Evolutionary conservation across 2,797 vertebrate genomes (phyloP), one percentile per base, ranked within the genome.

Genomic region (Liparis tanakae): DNA sequence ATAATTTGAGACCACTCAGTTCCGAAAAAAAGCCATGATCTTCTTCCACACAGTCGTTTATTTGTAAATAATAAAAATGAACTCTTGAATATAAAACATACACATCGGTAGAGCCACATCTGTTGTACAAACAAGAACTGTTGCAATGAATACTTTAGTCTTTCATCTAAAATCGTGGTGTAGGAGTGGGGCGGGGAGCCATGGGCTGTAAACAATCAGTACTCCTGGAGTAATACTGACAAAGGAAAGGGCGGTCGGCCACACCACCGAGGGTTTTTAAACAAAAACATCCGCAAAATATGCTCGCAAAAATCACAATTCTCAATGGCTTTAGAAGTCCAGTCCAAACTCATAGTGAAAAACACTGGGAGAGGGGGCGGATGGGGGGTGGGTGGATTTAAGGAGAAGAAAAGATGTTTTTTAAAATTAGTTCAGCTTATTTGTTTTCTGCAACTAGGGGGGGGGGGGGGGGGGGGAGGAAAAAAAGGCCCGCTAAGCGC

Each of bases 281-380:
- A 99, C 97, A 95, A 94, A 96, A 98, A 97, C 84, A 69, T 88
- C 85, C 54, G 79, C 86, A 87, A 90, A 89, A 88, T 81, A 95
- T 96, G 96, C 96, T 95, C 95, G 96, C 95, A 95, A 97, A 53
- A 97, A 96, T 94, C 95, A 94, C 93, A 96, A 88, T 86, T 86
- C 82, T 85, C 92, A 93, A 96, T 95, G 95, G 94, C 95, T 95
- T 94, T 84, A 87, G 92, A 94, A 96, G 94, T 96, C 97, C 95
- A 95, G 89, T 92, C 90, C 89, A 89, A 88, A 90, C 87, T 83
- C 82, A 82, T 57, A 73, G 80, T 65, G 54, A 65, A 71, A 79
- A 82, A 79, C 22, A 57, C 57, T 30, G 25, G 25, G 25, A 30
- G 39, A 8, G 4, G 22, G 53, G 48, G 18, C 25, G 25, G 25